phyloP scores from a whole-genome alignment of 2,888 invertebrate genomes.

The Philereme vetulata region DNA sequence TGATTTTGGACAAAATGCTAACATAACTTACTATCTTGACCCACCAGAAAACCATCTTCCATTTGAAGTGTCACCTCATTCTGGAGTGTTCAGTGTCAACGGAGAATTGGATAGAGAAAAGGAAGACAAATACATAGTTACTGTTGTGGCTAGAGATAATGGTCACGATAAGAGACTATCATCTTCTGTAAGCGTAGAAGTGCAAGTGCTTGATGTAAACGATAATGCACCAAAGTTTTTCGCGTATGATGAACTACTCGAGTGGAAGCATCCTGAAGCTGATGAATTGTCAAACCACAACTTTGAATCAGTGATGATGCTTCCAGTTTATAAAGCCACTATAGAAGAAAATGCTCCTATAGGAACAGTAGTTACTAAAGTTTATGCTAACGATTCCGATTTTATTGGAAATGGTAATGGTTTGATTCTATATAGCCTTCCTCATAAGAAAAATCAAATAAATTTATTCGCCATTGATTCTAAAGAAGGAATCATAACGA shows the following conservation, averaged over 20 bases:
- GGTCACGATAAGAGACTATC: slow-evolving; percentile 86
- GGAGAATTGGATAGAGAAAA: slow-evolving; percentile 91
- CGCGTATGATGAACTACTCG: slow-evolving; percentile 87
- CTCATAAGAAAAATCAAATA: slow-evolving; percentile 85
- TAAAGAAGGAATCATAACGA: slow-evolving; percentile 92
- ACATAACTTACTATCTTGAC: slow-evolving; percentile 88
- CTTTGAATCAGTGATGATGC: slow-evolving; percentile 78
- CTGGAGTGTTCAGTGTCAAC: slow-evolving; percentile 88
- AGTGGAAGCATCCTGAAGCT: slow-evolving; percentile 77
- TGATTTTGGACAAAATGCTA: slow-evolving; percentile 91
- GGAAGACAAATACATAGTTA: slow-evolving; percentile 87
- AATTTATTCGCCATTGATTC: slow-evolving; percentile 92
- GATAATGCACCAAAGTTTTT: slow-evolving; percentile 93
- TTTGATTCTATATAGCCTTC: slow-evolving; percentile 89
- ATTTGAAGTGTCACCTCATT: slow-evolving; percentile 87
- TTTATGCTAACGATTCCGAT: slow-evolving; percentile 93
- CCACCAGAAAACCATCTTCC: slow-evolving; percentile 80
- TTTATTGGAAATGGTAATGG: slow-evolving; percentile 95
- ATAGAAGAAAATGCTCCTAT: slow-evolving; percentile 89
- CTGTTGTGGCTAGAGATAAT: slow-evolving; percentile 89
- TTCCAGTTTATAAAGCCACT: slow-evolving; percentile 90
- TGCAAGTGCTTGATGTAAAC: slow-evolving; percentile 92
- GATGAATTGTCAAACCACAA: slow-evolving; percentile 77
- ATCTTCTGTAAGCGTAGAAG: slow-evolving; percentile 90
- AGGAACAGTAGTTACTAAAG: slow-evolving; percentile 89